These are phyloP conservation scores for Acromyrmex heyeri DNA, from an alignment of 1,140 invertebrate species.

Conservation along the genomic window DNA sequence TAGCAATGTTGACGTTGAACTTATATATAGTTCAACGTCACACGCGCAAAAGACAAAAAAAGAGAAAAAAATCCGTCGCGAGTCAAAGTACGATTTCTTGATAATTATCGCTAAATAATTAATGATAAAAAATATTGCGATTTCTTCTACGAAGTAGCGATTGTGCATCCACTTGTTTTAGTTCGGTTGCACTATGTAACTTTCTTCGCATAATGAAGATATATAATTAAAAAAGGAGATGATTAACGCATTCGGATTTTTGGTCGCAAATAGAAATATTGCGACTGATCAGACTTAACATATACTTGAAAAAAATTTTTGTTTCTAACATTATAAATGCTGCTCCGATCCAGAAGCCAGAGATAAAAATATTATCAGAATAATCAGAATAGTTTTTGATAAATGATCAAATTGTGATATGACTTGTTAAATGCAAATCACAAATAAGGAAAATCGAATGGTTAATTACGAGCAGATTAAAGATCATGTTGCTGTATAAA, in stretches of 20 bases:
- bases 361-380: too few relatives aligned
- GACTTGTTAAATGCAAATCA: too few relatives aligned
- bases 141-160: background rate
- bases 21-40: background rate
- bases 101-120: constrained; percentile 12
- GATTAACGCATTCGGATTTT: background rate
- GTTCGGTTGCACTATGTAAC: background rate
- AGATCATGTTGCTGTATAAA: too few relatives aligned
- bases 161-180: background rate
- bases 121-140: background rate
- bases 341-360: too few relatives aligned
- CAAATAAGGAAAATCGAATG: too few relatives aligned
- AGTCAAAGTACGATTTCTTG: constrained; percentile 10
- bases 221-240: background rate
- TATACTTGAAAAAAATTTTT: too few relatives aligned
- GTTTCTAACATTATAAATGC: too few relatives aligned
- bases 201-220: background rate
- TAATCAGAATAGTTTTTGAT: too few relatives aligned
- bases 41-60: background rate
- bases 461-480: too few relatives aligned
- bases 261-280: background rate
- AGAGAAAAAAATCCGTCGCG: background rate
- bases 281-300: background rate
- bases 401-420: too few relatives aligned
- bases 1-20: background rate